Percentiles rank a stretch among this genome's conserved stretches.
phyloP scores from a whole-genome alignment of 1,140 invertebrate species.

The Scaptomyza hsui region DNA sequence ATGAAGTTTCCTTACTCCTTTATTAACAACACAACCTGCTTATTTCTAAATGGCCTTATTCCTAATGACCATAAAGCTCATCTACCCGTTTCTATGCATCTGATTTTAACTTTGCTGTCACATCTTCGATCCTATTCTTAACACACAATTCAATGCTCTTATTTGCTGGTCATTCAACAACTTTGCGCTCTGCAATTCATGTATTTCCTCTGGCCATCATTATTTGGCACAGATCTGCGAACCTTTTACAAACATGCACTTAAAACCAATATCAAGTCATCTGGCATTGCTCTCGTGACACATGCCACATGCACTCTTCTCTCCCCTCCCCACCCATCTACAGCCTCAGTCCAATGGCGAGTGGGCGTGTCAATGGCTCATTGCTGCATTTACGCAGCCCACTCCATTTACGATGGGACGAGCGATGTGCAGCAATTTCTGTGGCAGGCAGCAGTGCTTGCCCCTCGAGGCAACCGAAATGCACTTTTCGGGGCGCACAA shows the following conservation, averaged over 20 bases:
- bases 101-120: neutral
- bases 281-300: conserved; percentile 23
- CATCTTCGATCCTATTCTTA: neutral
- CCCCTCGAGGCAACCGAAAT: conserved; percentile 55
- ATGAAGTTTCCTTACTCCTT: too few relatives aligned
- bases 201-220: conserved; percentile 48
- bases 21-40: too few relatives aligned
- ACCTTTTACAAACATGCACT: conserved; percentile 50
- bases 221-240: conserved; percentile 54
- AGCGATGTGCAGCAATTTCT: conserved; percentile 62
- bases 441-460: conserved; percentile 1
- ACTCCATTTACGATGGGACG: conserved; percentile 64
- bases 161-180: neutral
- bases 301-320: neutral
- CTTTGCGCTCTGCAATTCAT: conserved; percentile 1
- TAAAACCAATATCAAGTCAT: conserved; percentile 69
- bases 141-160: neutral
- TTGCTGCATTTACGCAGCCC: conserved; percentile 69
- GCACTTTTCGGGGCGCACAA: conserved; percentile 74
- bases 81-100: too few relatives aligned
- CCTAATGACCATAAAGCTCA: too few relatives aligned
- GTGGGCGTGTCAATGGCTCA: conserved; percentile 70
- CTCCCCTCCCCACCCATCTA: neutral
- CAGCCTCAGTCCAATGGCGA: conserved; percentile 7
- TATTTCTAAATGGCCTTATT: neutral